Evolutionary conservation across 2,113 vertebrate genomes (phyloP).

Genomic region (Alces alces): DNA sequence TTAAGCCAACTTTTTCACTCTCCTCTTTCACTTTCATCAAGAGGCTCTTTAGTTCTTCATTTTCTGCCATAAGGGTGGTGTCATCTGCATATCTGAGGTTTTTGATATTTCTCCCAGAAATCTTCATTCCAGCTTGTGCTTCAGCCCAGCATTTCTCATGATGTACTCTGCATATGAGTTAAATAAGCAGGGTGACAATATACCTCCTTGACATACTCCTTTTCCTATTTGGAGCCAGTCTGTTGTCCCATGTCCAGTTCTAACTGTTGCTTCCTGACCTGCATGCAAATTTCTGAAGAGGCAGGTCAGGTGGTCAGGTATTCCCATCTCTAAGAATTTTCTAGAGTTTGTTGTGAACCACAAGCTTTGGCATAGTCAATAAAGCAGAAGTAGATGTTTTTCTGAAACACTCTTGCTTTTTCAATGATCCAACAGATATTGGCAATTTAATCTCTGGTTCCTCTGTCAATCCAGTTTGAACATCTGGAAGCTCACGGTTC

Average conservation of each 20-base stretch:
- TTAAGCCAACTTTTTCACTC: background rate
- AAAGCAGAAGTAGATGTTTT: background rate
- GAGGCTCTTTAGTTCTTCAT: background rate
- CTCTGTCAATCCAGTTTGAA: background rate
- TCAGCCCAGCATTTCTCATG: background rate
- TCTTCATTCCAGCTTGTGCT: background rate
- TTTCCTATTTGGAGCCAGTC: background rate
- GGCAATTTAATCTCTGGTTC: background rate
- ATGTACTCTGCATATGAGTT: background rate
- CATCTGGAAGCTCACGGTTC: background rate
- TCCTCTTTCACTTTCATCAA: background rate
- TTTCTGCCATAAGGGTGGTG: background rate
- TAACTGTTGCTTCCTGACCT: background rate
- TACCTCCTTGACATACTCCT: background rate
- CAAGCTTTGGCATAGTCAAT: background rate
- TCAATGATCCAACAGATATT: background rate
- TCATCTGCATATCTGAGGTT: background rate
- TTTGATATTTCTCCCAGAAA: background rate
- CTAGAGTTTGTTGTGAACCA: background rate
- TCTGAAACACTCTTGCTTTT: background rate
- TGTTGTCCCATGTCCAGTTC: background rate
- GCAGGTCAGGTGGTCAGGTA: background rate
- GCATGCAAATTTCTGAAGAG: background rate
- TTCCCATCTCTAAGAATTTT: background rate
- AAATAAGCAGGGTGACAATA: background rate